Evolutionary conservation across 2,113 vertebrate species (phyloP).

Genomic region (Notarius lentiginosus): DNA sequence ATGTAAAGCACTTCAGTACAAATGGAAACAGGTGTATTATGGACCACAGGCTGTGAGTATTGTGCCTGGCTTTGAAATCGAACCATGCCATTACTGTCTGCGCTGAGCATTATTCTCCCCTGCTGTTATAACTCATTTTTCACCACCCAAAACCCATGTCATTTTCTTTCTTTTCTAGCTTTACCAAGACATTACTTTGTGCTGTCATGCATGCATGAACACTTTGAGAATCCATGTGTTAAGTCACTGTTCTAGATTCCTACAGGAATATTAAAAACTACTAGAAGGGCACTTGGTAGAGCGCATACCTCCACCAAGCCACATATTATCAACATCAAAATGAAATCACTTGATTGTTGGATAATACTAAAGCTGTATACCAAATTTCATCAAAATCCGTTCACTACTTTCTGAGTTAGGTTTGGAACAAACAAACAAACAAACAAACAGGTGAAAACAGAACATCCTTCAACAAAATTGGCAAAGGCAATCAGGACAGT

Average conservation of each 20-base stretch:
- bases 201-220: background rate
- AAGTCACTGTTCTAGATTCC: too few relatives aligned
- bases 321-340: too few relatives aligned
- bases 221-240: background rate
- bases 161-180: background rate
- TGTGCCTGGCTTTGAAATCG: background rate
- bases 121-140: conserved; percentile 1
- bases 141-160: background rate
- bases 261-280: background rate
- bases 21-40: conserved; percentile 24
- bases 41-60: conserved; percentile 5
- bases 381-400: too few relatives aligned
- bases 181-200: background rate
- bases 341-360: too few relatives aligned
- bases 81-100: background rate
- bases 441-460: too few relatives aligned
- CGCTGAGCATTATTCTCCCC: background rate
- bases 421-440: too few relatives aligned
- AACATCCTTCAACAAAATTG: too few relatives aligned
- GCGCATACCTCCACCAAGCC: too few relatives aligned
- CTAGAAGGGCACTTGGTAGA: too few relatives aligned
- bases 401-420: too few relatives aligned
- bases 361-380: too few relatives aligned
- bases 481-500: background rate
- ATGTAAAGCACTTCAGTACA: conserved; percentile 6